Evolutionary conservation across 2,888 invertebrate species (phyloP).

Genomic region (Spisula solida): DNA sequence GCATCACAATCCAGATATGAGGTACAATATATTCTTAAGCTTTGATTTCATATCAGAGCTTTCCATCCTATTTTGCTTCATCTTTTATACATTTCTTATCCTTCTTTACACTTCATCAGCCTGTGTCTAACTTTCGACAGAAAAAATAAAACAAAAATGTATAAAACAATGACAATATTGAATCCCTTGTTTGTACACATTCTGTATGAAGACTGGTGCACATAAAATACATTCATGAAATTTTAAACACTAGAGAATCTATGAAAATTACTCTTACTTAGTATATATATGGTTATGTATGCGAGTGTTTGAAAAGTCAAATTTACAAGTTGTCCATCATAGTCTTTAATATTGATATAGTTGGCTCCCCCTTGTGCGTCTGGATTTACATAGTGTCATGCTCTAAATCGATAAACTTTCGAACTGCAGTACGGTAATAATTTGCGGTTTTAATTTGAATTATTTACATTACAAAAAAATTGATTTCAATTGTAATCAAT

Average conservation of each 20-base stretch:
- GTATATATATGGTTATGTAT: background rate
- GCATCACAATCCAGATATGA: constrained; percentile 82
- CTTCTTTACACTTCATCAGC: no score
- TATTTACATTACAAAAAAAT: constrained; percentile 12
- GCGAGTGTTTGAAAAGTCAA: background rate
- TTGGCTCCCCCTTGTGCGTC: background rate
- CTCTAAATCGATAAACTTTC: background rate
- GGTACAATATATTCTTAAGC: constrained; percentile 64
- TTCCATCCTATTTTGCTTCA: no score
- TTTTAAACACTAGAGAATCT: no score
- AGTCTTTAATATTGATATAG: background rate
- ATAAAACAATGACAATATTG: no score
- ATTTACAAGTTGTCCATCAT: background rate
- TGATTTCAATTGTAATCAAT: background rate
- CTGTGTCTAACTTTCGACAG: no score
- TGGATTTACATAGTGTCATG: background rate
- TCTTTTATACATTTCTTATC: no score
- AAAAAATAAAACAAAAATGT: no score
- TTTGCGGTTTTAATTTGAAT: background rate
- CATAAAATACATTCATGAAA: no score
- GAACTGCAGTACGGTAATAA: background rate
- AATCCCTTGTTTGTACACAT: no score
- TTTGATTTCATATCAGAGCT: no score
- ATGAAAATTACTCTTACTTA: no score
- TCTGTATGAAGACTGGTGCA: no score